Evolutionary conservation across 2,797 vertebrate genomes (phyloP), one percentile per base, ranked within the genome.

Genomic region (Orientallactaga sibirica): DNA sequence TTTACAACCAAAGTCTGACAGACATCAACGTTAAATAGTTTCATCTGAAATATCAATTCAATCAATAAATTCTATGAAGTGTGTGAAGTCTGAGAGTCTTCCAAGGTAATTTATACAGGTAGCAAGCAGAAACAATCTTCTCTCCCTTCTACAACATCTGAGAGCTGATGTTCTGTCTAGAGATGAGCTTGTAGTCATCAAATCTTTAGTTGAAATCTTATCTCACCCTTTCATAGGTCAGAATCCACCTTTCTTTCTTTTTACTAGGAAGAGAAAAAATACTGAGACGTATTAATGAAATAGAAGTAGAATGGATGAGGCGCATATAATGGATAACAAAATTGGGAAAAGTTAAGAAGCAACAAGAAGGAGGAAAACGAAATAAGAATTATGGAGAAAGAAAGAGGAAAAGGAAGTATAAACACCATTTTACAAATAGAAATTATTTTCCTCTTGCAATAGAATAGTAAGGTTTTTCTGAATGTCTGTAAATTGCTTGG

Each of bases 171-270:
- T 80, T 90, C 41, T 55, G 29, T 16, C 33, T 85, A 15, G 15
- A 79, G 64, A 90, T 80, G 91, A 75, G 27, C 3, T 43, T 88
- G 43, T 16, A 19, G 62, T 75, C 15, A 66, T 76, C 43, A 67
- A 24, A 86, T 75, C 10, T 55, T 62, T 27, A 71, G 15, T 1
- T 55, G 78, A 88, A 88, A 66, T 78, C 55, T 61, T 29, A 84
- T 48, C 83, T 88, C 62, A 55, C 27, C 12, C 52, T 88, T 94
- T 48, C 82, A 25, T 43, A 20, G 41, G 16, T 43, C 78, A 29
- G 22, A 58, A 82, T 94, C 84, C 52, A 37, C 91, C 93, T 86
- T 55, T 10, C 62, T 88, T 96, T 86, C 62, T 89, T 62, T 84
- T 27, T 48, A 29, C 27, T 68, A 41, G 52, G 64, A 73, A 88